Percentiles rank a stretch among this genome's conserved stretches.
phyloP scores from a whole-genome alignment of 2,797 vertebrate genomes.

The Macroramphosus scolopax region DNA sequence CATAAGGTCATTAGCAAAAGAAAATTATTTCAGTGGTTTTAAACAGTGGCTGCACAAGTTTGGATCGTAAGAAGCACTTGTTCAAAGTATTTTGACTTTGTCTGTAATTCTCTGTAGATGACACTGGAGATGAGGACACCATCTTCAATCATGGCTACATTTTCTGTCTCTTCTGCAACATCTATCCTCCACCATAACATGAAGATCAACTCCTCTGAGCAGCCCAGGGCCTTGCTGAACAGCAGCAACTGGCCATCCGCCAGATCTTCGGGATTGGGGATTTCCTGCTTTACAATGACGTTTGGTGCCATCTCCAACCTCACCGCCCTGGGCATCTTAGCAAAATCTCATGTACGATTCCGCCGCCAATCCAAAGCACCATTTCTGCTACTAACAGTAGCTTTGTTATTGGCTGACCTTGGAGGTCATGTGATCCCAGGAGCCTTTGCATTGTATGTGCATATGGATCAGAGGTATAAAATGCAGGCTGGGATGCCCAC shows the following conservation, averaged over 20 bases:
- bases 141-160: slow-evolving; percentile 27
- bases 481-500: not conserved
- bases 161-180: slow-evolving; percentile 19
- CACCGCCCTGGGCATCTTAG: slow-evolving; percentile 68
- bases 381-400: slow-evolving; percentile 68
- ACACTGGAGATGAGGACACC: slow-evolving; percentile 34
- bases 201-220: slow-evolving; percentile 47
- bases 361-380: slow-evolving; percentile 65
- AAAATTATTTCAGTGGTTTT: not conserved
- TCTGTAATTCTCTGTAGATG: slow-evolving; percentile 43
- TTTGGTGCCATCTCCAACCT: slow-evolving; percentile 74
- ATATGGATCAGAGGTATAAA: slow-evolving; percentile 36
- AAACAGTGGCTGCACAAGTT: not conserved
- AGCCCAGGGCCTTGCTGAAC: slow-evolving; percentile 23
- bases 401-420: slow-evolving; percentile 72
- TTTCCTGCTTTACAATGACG: slow-evolving; percentile 76
- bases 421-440: slow-evolving; percentile 73
- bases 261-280: slow-evolving; percentile 33
- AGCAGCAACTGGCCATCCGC: slow-evolving; percentile 7
- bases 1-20: not conserved
- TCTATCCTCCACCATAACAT: slow-evolving; percentile 22
- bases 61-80: not conserved
- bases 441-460: slow-evolving; percentile 68
- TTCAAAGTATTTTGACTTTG: slow-evolving; percentile 2
- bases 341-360: slow-evolving; percentile 48